Conservation (phyloP, 2,797 vertebrate species). For the Prunella strophiata region DNA sequence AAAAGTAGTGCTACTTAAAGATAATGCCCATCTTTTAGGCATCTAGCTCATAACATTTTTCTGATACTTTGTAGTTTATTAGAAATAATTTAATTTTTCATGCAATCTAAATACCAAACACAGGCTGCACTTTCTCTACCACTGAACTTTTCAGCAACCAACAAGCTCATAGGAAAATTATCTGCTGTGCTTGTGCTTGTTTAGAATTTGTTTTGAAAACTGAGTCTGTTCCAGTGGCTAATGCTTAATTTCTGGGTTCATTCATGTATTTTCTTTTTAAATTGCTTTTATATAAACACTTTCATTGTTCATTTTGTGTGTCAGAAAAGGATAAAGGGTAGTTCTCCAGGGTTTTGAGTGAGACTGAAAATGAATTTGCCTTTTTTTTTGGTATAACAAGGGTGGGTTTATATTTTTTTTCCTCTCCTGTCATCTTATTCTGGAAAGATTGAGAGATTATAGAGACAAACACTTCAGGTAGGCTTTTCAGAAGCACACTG, state of each 20-base stretch:
- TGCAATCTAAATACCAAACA: neutral
- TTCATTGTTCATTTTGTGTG: neutral
- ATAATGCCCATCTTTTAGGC: neutral
- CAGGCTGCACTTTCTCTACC: neutral
- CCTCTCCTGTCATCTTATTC: constrained; percentile 5
- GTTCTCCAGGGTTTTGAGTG: neutral
- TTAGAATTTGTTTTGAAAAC: neutral
- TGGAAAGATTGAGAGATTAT: constrained; percentile 30
- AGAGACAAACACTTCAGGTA: constrained; percentile 22
- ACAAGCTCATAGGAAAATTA: neutral
- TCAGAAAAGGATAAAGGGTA: neutral
- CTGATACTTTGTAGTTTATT: neutral
- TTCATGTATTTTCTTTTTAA: neutral
- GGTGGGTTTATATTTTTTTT: neutral
- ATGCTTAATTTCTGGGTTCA: neutral
- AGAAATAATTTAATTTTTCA: neutral
- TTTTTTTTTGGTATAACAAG: neutral
- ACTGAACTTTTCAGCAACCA: neutral
- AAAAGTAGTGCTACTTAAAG: neutral
- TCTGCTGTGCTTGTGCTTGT: neutral
- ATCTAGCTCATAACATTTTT: neutral
- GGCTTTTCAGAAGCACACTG: constrained; percentile 29
- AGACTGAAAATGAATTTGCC: constrained; percentile 2
- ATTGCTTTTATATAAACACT: neutral
- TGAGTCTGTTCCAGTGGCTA: neutral